Conservation (phyloP, 2,888 invertebrate genomes). For the Biston betularia region DNA sequence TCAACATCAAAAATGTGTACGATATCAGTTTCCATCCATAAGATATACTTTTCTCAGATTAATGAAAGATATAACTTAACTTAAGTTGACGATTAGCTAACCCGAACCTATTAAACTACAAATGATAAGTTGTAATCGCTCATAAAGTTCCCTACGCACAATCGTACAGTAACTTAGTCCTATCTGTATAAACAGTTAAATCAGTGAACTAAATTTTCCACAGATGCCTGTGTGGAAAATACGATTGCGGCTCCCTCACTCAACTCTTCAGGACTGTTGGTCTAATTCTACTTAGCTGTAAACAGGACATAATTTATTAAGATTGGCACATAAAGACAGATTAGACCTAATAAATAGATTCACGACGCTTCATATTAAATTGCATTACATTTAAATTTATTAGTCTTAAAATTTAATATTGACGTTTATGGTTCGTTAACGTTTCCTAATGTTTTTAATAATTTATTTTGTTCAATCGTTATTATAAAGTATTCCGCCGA, state of each 20-base stretch:
- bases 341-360: conserved; percentile 38
- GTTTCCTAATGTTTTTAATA: background rate
- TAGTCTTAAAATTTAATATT: background rate
- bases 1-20: no score
- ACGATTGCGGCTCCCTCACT: background rate
- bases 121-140: conserved; percentile 19
- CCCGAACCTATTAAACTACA: conserved; percentile 21
- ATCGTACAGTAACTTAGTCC: conserved; percentile 1
- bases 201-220: background rate
- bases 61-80: background rate
- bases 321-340: conserved; percentile 36
- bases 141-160: conserved; percentile 13
- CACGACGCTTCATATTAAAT: conserved; percentile 36
- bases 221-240: background rate
- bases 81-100: conserved; percentile 17
- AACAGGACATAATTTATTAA: conserved; percentile 39
- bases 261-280: background rate
- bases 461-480: no score
- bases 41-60: no score
- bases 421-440: background rate
- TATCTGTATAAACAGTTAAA: background rate
- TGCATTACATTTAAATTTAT: conserved; percentile 2
- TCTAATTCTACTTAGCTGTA: background rate
- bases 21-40: no score
- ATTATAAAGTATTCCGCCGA: no score